Evolutionary conservation across 1,140 invertebrate genomes (phyloP), one percentile per base, ranked within the genome.

Genomic region (Anagrus nilaparvatae): DNA sequence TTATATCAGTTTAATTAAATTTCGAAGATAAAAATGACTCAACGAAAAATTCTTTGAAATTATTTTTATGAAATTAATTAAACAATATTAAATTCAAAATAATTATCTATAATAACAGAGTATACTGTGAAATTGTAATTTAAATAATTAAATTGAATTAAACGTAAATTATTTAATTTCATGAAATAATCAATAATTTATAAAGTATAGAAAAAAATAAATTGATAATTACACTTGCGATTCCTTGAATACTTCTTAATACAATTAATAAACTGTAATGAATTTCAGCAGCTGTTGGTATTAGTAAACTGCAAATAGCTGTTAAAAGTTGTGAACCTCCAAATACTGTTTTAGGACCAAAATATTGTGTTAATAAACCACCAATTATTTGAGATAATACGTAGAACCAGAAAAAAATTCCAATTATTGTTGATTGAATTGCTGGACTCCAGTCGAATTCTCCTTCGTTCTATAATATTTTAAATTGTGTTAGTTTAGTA

Each of bases 281-380:
- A 10, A 73, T 60, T 31, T 73, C 70, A 16, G 77, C 75, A 14
- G 74, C 78, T 37, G 60, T 58, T 3, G 80, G 79, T 53, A 83
- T 82, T 8, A 74, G 64, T 24, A 83, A 54, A 53, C 79, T 82
- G 52, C 79, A 78, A 21, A 79, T 50, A n/a, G 79, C 80, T 17
- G 80, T 82, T 18, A 70, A 62, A 12, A 79, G 52, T 53, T 83
- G 80, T 2, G 80, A 80, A 44, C 75, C 79, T 28, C 84, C 82
- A 48, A 88, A 85, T 27, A 86, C 79, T 3, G 72, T 65, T 58
- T 85, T 85, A 5, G 83, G 83, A n/a, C 85, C 84, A 55, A 84
- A 80, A 50, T 75, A 69, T 61, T 85, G 81, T 2, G 83, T 83
- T n/a, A 85, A 71, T 42, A 79, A 65, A 24, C 82, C 82, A 12